Conservation (phyloP, 2,888 invertebrate species). For the Eulithis testata region DNA sequence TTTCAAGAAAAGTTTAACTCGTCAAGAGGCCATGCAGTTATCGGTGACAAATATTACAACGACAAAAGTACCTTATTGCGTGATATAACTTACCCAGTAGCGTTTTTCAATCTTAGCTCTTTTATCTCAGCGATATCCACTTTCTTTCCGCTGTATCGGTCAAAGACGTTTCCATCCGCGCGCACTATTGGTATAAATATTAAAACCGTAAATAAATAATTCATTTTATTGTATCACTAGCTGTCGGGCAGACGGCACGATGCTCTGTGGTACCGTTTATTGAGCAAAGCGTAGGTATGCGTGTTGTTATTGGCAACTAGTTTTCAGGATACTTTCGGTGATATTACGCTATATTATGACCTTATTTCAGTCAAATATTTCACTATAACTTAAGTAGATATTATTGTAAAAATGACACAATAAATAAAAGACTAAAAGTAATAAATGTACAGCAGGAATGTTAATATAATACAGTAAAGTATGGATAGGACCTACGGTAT, state of each 20-base stretch:
- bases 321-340: constrained; percentile 1
- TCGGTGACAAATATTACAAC: neutral
- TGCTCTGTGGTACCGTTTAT: constrained; percentile 42
- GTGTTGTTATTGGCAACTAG: constrained; percentile 13
- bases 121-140: constrained; percentile 51
- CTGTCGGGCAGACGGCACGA: constrained; percentile 26
- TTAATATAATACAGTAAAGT: no score
- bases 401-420: no score
- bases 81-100: constrained; percentile 54
- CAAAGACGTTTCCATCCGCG: constrained; percentile 53
- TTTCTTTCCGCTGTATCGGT: constrained; percentile 63
- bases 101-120: constrained; percentile 51
- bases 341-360: no score
- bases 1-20: no score
- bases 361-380: no score
- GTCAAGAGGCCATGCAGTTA: no score
- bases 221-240: constrained; percentile 46
- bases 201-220: constrained; percentile 48
- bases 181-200: constrained; percentile 52
- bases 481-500: no score
- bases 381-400: no score
- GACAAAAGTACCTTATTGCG: neutral
- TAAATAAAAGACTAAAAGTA: no score
- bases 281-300: constrained; percentile 33
- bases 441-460: no score